Evolutionary conservation across 2,797 vertebrate genomes (phyloP).

Genomic region (Naso thynnoides): DNA sequence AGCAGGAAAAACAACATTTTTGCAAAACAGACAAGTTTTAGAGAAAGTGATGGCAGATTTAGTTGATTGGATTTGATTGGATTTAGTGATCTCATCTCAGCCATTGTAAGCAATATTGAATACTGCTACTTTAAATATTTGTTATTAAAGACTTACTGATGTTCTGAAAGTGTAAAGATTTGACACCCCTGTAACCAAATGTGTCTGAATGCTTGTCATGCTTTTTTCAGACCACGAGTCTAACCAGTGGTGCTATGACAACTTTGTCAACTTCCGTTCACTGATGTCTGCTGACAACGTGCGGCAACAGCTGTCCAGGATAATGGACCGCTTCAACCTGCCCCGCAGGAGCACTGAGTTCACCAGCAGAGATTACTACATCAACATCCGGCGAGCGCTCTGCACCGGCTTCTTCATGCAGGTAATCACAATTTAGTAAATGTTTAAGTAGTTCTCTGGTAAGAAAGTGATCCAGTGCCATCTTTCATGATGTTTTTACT

Average conservation of each 20-base stretch:
- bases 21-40: too few relatives aligned
- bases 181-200: background rate
- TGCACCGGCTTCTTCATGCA: slow-evolving; percentile 99
- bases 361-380: slow-evolving; percentile 98
- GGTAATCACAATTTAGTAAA: slow-evolving; percentile 74
- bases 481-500: slow-evolving; percentile 75
- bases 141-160: background rate
- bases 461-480: background rate
- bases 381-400: slow-evolving; percentile 98
- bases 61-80: too few relatives aligned
- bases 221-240: slow-evolving; percentile 94
- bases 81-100: too few relatives aligned
- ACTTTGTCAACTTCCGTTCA: slow-evolving; percentile 99
- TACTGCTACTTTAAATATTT: too few relatives aligned
- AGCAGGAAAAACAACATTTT: background rate
- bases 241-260: slow-evolving; percentile 99
- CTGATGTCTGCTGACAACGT: slow-evolving; percentile 99
- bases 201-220: background rate
- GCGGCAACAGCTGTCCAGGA: slow-evolving; percentile 97
- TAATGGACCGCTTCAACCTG: slow-evolving; percentile 99
- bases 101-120: too few relatives aligned
- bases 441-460: background rate
- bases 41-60: too few relatives aligned
- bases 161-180: background rate
- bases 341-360: slow-evolving; percentile 98